phyloP scores from a whole-genome alignment of 2,797 vertebrate genomes.

The Sciurus vulgaris region DNA sequence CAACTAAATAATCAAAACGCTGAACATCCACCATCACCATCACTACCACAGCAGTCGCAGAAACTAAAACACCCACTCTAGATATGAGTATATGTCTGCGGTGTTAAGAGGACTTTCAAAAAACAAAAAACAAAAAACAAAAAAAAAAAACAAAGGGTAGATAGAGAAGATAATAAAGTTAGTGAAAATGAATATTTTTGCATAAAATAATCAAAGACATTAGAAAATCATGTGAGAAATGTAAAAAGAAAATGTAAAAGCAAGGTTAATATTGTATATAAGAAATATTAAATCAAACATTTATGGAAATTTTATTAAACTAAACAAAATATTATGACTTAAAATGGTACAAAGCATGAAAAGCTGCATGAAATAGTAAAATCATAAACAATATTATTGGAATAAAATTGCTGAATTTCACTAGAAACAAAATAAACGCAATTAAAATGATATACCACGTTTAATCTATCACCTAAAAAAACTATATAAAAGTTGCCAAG shows the following conservation, averaged over 20 bases:
- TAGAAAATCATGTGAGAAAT: not conserved
- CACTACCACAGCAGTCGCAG: not conserved
- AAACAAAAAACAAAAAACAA: not conserved
- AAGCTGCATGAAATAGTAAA: slow-evolving; percentile 10
- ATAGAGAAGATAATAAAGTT: not conserved
- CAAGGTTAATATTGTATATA: not conserved
- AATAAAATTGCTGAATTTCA: slow-evolving; percentile 29
- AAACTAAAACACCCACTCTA: not conserved
- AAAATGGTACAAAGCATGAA: slow-evolving; percentile 1
- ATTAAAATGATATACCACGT: not conserved
- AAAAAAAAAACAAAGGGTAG: not conserved
- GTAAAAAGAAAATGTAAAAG: not conserved
- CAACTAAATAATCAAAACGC: not conserved
- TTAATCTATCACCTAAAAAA: not conserved
- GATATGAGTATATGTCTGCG: not conserved
- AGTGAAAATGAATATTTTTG: slow-evolving; percentile 11
- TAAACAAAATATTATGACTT: not conserved
- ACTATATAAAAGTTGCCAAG: not conserved
- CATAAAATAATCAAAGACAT: not conserved
- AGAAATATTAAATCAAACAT: slow-evolving; percentile 32
- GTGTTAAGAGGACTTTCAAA: not conserved
- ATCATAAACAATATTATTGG: not conserved
- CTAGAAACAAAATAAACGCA: slow-evolving; percentile 11
- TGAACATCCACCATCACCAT: not conserved
- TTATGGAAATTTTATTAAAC: slow-evolving; percentile 25